A percentile compares a stretch with the other conserved stretches of the same genome.
Conservation (phyloP, 92 coral and sea anemone species). For the Diadumene lineata region DNA sequence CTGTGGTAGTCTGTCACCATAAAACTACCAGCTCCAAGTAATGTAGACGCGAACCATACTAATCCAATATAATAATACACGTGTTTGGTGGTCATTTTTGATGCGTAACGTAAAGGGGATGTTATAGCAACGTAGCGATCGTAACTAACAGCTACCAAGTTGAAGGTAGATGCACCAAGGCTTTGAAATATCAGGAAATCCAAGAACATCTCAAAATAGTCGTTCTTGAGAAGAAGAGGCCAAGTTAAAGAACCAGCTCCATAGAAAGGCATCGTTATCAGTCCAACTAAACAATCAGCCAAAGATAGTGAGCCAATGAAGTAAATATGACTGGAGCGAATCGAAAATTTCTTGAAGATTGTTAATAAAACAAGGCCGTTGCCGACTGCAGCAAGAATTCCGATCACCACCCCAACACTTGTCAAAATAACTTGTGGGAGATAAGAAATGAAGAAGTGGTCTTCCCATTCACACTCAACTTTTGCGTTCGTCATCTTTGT, state of each 20-base stretch:
- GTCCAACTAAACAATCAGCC: slow-evolving; percentile 8
- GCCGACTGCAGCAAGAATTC: neutral
- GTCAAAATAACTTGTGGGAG: neutral
- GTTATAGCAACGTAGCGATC: slow-evolving; percentile 36
- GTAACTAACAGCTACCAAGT: slow-evolving; percentile 30
- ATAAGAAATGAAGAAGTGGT: neutral
- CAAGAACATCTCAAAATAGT: slow-evolving; percentile 12
- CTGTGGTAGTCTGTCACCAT: slow-evolving; percentile 14
- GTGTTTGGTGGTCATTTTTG: neutral
- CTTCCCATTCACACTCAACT: slow-evolving; percentile 12
- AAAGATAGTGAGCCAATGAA: slow-evolving; percentile 10
- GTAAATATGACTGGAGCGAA: neutral
- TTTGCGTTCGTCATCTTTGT: too few relatives aligned
- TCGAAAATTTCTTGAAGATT: slow-evolving; percentile 1
- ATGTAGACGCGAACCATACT: slow-evolving; percentile 4
- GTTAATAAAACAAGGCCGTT: slow-evolving; percentile 10
- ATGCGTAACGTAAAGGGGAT: slow-evolving; percentile 13
- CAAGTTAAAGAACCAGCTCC: slow-evolving; percentile 1
- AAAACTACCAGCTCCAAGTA: slow-evolving; percentile 9
- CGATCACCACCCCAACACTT: neutral
- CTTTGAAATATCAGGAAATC: slow-evolving; percentile 21
- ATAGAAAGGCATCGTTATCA: slow-evolving; percentile 13
- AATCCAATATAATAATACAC: neutral
- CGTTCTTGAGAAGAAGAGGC: slow-evolving; percentile 24
- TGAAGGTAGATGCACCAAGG: slow-evolving; percentile 26